Evolutionary conservation across 37 sponge, comb jelly and placozoan genomes (phyloP).

Genomic region (Halichondria panicea): DNA sequence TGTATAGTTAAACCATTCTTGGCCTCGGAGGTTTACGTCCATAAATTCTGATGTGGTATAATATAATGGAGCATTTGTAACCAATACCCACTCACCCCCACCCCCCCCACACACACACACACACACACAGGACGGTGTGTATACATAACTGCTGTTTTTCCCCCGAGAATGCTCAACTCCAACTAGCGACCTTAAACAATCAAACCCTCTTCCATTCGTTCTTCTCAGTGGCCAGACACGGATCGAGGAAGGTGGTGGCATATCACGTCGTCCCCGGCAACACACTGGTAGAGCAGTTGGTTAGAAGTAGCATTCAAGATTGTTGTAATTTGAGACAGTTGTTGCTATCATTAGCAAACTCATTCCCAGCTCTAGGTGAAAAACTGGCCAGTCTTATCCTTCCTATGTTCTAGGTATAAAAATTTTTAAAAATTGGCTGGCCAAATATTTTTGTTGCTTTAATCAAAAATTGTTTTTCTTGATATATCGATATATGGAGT

Average conservation of each 20-base stretch:
- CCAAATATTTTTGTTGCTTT: no score
- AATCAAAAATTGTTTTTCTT: neutral
- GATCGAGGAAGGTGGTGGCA: constrained; percentile 43
- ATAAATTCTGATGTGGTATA: no score
- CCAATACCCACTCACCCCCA: neutral
- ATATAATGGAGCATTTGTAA: neutral
- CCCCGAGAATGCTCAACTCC: constrained; percentile 82
- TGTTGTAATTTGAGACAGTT: constrained; percentile 36
- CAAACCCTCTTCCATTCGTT: constrained; percentile 30
- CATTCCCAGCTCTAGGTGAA: constrained; percentile 15
- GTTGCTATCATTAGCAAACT: neutral
- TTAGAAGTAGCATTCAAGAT: constrained; percentile 24
- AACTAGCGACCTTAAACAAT: constrained; percentile 6
- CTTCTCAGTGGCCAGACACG: constrained; percentile 60
- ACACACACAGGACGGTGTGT: constrained; percentile 67
- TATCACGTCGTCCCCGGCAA: constrained; percentile 53
- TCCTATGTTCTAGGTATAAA: no score
- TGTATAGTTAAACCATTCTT: neutral
- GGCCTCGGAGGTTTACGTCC: neutral
- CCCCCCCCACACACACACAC: neutral
- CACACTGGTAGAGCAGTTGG: constrained; percentile 10
- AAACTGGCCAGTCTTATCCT: neutral
- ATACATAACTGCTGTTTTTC: constrained; percentile 70
- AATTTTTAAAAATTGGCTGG: no score
- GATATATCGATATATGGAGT: neutral